Evolutionary conservation across 2,888 invertebrate genomes (phyloP).

Genomic region (Acholoe squamosa): DNA sequence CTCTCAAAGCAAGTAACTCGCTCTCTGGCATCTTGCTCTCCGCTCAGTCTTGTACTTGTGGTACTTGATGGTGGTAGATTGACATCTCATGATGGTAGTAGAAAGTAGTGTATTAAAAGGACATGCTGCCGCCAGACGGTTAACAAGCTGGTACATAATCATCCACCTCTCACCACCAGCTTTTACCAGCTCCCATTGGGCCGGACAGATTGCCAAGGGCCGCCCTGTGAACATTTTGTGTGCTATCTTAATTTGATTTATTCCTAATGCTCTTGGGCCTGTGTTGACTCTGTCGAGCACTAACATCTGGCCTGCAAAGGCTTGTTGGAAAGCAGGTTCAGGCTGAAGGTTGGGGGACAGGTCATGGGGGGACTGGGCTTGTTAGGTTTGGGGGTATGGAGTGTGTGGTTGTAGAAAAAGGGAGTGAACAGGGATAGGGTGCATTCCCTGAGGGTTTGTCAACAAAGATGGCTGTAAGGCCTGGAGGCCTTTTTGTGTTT

Average conservation of each 20-base stretch:
- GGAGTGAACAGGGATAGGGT: not conserved
- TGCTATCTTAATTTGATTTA: slow-evolving; percentile 60
- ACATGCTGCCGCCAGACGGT: too few relatives aligned
- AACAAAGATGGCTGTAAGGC: slow-evolving; percentile 5
- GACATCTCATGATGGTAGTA: too few relatives aligned
- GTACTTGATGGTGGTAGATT: too few relatives aligned
- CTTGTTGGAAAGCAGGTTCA: not conserved
- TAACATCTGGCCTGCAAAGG: slow-evolving; percentile 46
- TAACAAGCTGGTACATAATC: not conserved
- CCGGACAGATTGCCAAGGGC: slow-evolving; percentile 40
- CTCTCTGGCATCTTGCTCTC: too few relatives aligned
- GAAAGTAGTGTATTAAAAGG: too few relatives aligned
- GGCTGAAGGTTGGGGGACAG: not conserved
- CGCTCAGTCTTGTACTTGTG: too few relatives aligned
- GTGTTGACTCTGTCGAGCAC: slow-evolving; percentile 14
- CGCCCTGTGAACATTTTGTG: slow-evolving; percentile 23
- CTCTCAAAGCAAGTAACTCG: too few relatives aligned
- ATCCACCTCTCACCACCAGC: not conserved
- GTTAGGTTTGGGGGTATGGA: not conserved
- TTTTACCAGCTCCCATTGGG: not conserved
- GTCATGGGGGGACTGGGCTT: not conserved
- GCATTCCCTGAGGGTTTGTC: not conserved
- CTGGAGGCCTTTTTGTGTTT: slow-evolving; percentile 18
- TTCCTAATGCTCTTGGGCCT: slow-evolving; percentile 23
- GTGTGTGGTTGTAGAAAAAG: not conserved